Conservation (phyloP, 2,797 vertebrate species). For the Taeniopygia guttata region DNA sequence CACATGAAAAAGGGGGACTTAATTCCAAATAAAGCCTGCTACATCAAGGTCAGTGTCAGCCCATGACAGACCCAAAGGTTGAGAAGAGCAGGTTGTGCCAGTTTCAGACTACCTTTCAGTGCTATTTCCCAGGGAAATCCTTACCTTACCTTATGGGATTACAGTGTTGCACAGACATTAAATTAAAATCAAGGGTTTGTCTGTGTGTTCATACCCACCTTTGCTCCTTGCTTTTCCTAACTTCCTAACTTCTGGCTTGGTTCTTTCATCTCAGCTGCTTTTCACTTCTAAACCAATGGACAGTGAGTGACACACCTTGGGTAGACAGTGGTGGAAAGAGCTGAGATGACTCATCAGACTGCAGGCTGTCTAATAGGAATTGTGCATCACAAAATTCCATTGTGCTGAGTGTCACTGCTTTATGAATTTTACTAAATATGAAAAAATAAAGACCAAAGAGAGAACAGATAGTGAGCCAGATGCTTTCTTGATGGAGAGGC, state of each 20-base stretch:
- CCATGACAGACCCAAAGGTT: neutral
- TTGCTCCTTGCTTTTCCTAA: neutral
- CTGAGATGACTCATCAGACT: neutral
- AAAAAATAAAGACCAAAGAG: neutral
- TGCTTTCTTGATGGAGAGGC: neutral
- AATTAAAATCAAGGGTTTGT: neutral
- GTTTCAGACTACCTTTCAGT: neutral
- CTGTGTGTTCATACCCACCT: neutral
- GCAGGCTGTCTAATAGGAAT: neutral
- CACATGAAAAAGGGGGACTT: neutral
- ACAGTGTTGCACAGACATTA: neutral
- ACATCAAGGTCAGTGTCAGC: neutral
- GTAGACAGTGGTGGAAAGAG: neutral
- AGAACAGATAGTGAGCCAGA: neutral
- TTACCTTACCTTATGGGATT: neutral
- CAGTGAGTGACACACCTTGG: neutral
- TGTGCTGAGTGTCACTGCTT: neutral
- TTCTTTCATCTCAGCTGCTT: neutral
- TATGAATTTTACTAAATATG: neutral
- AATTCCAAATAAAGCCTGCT: neutral
- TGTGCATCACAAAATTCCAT: neutral
- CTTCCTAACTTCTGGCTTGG: neutral
- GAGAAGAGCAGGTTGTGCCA: neutral
- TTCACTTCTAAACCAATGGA: neutral
- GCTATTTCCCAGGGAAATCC: neutral